Percentiles rank a stretch among this genome's conserved stretches.
Evolutionary conservation across 2,113 vertebrate species (phyloP).

Genomic region (Catagonus wagneri): DNA sequence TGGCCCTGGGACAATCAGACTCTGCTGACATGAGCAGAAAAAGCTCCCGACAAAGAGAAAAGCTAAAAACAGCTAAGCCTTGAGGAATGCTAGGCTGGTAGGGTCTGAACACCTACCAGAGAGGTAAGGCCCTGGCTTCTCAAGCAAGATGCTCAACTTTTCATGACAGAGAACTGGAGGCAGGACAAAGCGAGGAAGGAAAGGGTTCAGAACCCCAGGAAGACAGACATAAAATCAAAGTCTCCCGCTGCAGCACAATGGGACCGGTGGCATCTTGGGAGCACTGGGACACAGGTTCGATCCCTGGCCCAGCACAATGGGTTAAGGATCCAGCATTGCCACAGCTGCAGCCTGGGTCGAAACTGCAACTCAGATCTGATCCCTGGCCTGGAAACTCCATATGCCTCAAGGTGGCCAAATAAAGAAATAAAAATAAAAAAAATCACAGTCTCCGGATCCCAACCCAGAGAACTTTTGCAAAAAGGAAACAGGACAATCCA

Average conservation of each 20-base stretch:
- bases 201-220: neutral
- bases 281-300: too few species aligned
- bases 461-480: neutral
- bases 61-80: neutral
- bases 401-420: too few species aligned
- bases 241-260: neutral
- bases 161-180: neutral
- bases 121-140: neutral
- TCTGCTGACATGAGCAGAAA: neutral
- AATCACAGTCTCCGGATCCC: too few species aligned
- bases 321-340: too few species aligned
- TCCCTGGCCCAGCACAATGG: too few species aligned
- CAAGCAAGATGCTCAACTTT: neutral
- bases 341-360: too few species aligned
- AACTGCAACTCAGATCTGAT: too few species aligned
- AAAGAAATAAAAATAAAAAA: too few species aligned
- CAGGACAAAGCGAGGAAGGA: rapidly evolving
- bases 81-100: neutral
- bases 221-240: neutral
- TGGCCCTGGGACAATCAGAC: neutral
- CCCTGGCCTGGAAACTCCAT: too few species aligned
- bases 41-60: neutral
- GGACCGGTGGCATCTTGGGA: too few species aligned
- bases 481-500: neutral
- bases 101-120: neutral